Base-by-base conservation (phyloP, 2,888 invertebrate species). In the Thyatira batis region DNA sequence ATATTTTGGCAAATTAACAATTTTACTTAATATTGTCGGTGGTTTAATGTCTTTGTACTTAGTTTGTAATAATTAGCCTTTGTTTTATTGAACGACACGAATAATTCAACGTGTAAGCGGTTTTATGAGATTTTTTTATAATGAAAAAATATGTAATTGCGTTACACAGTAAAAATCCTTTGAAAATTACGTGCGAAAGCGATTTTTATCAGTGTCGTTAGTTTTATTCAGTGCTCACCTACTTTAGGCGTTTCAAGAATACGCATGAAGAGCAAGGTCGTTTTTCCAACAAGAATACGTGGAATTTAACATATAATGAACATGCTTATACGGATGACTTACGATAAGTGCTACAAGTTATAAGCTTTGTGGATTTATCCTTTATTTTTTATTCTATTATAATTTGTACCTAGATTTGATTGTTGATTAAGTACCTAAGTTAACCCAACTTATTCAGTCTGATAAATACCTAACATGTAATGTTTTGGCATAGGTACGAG, bases 251-350 rank as follows among this genome's bases (percentile, higher is more conserved):
- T 50, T 39, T 39, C 13, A 13, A 25, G 23, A 23, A 45, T 58
- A 65, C 57, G 62, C 53, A 64, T 59, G 71, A 76, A 76, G 74
- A 65, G 71, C 74, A 76, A 76, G 76, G 77, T 66, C 53, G 48
- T 30, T 51, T 33, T 49, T 51, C 23, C 46, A 17, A 25, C 50
- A 45, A 48, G 49, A 46, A 53, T 48, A 20, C 20, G 50, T 57
- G 39, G 50, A 58, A 63, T 64, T 53, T 54, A 52, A 62, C 59
- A 55, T 61, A 17, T 56, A 62, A 65, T 67, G 63, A 69, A 68
- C 65, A 66, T 71, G 65, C 60, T 60, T 71, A 65, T 62, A 63
- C 57, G 59, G 59, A 65, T 63, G 61, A 59, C 45, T 55, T 62
- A 60, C 60, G 53, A 53, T 48, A 39, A 44, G 49, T 57, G 59